A percentile compares a stretch with the other conserved stretches of the same genome.
These are phyloP conservation scores for Triplophysa yarkandensis DNA, from an alignment of 2,797 vertebrate genomes.

Conservation along the genomic window DNA sequence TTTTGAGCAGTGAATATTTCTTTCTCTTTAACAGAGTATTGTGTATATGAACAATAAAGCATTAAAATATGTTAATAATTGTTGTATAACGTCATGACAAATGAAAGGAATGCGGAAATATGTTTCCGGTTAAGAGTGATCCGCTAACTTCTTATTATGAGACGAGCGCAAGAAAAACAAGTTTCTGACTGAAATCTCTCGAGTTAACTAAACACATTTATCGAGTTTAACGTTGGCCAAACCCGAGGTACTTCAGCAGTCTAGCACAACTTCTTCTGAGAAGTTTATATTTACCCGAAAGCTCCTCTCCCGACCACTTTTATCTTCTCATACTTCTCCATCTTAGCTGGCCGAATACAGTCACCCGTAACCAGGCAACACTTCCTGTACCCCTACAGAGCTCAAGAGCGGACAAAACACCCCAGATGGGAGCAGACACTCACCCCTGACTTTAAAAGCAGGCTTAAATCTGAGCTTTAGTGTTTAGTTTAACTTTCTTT, in stretches of 20 bases:
- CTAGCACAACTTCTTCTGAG: neutral
- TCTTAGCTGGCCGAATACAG: constrained; percentile 64
- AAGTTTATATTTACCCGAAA: constrained; percentile 86
- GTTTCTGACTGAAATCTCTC: neutral
- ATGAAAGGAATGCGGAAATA: constrained; percentile 27
- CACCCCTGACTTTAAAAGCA: neutral
- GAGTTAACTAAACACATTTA: neutral
- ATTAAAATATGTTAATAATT: neutral
- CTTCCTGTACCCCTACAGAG: constrained; percentile 65
- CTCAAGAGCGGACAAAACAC: constrained; percentile 63
- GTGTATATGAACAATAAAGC: neutral
- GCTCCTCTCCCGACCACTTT: constrained; percentile 96
- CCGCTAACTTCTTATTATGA: constrained; percentile 23
- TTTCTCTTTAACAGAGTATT: neutral
- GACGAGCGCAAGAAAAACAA: neutral
- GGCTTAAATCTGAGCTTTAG: neutral
- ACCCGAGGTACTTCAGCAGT: neutral
- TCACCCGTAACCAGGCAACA: constrained; percentile 76
- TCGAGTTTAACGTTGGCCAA: neutral
- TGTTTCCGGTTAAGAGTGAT: neutral
- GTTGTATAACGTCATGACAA: neutral
- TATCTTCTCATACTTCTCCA: constrained; percentile 99
- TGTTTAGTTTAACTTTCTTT: neutral
- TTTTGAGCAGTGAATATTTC: too few species aligned
- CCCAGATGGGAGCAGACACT: neutral